phyloP scores from a whole-genome alignment of 2,888 invertebrate species.

The Eupithecia centaureata region DNA sequence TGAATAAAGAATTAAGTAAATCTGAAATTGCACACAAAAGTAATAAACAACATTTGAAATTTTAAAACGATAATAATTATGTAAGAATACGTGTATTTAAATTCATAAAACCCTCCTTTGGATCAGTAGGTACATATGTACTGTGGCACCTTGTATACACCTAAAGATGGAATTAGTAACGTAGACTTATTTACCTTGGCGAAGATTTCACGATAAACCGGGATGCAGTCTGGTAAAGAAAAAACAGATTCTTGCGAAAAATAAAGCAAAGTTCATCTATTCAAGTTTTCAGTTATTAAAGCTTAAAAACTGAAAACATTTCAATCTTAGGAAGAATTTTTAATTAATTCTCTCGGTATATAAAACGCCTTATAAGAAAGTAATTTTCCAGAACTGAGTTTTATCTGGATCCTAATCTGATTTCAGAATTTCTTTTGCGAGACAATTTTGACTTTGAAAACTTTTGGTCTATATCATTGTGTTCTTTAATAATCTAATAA shows the following conservation, averaged over 20 bases:
- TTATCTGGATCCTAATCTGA: background rate
- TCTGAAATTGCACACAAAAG: no score
- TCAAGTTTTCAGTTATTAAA: no score
- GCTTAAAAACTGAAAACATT: background rate
- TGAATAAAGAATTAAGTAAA: no score
- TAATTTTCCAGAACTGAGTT: background rate
- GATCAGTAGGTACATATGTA: no score
- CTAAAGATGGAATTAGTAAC: conserved; percentile 20
- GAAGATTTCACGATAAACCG: background rate
- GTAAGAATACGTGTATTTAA: no score
- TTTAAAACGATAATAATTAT: no score
- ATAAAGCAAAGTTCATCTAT: no score
- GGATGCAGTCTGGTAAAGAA: background rate
- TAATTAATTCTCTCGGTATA: background rate
- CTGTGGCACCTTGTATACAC: no score
- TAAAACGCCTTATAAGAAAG: background rate
- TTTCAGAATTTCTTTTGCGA: background rate
- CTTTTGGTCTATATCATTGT: background rate
- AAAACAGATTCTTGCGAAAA: background rate
- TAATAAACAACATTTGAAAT: no score
- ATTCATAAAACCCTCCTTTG: no score
- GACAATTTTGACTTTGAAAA: conserved; percentile 1
- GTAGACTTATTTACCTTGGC: background rate
- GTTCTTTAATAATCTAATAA: background rate
- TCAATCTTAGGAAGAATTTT: background rate